Base-by-base conservation (phyloP, 2,797 vertebrate genomes). In the Hoplostethus atlanticus region DNA sequence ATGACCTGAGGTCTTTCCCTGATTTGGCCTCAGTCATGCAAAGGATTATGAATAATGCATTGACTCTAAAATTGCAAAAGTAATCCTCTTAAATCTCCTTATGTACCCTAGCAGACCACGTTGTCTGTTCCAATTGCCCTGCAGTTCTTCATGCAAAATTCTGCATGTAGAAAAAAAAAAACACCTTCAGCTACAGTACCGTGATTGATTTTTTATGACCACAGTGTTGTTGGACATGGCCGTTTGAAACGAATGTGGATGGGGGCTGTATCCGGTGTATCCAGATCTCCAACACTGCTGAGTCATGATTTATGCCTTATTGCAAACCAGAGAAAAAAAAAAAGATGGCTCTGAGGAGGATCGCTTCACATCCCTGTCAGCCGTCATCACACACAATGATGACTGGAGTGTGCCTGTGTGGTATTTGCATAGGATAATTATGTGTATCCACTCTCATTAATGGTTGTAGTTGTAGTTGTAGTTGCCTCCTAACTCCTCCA, bases 41-140 rank as follows among this genome's bases (percentile, higher is more conserved):
- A 85, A 81, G 93, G 94, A 95, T 95, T 95, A 94, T 94, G 91
- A 95, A 93, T 95, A 93, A 95, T 94, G 93, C 93, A 95, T 91
- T 92, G 94, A 92, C 89, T 94, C 93, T 94, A 94, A 95, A 94
- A 95, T 94, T 94, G 93, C 92, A 89, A 94, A 93, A 93, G 92
- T 94, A 95, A 95, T 95, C 94, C 94, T 93, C 90, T 93, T 90
- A 94, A 94, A 94, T 94, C 93, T 94, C 92, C 92, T 94, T 91
- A 93, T 94, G 92, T 90, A 93, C 89, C 89, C 90, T 80, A 88
- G 89, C 88, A 89, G 90, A 83, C 88, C 85, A 89, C 66, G 87
- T 90, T 94, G 92, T 94, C 91, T 88, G 90, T 90, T 93, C 86
- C 89, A 88, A 88, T 90, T 87, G 91, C 89, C 91, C 86, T 86